Evolutionary conservation across 2,888 invertebrate genomes (phyloP).

Genomic region (Ctena decussata): DNA sequence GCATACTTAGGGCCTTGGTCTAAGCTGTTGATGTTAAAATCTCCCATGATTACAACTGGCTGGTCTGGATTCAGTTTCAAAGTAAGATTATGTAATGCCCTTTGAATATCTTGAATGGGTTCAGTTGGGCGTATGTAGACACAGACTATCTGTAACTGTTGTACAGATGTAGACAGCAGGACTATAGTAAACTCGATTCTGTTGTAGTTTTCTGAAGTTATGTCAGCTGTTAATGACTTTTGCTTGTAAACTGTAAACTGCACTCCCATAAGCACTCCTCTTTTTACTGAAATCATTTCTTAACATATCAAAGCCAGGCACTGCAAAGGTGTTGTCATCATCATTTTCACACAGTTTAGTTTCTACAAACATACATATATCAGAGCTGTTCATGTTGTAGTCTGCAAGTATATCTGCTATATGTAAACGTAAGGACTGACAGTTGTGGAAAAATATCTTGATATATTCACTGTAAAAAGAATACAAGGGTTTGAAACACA

Average conservation of each 20-base stretch:
- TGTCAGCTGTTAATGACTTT: not conserved
- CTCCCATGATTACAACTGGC: not conserved
- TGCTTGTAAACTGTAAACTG: not conserved
- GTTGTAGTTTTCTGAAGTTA: not conserved
- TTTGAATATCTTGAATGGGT: not conserved
- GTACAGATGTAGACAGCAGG: not conserved
- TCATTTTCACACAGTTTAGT: too few species aligned
- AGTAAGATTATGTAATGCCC: not conserved
- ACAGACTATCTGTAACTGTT: not conserved
- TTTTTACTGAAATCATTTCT: too few species aligned
- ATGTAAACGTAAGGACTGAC: conserved; percentile 21
- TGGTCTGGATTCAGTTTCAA: not conserved
- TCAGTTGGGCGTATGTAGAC: not conserved
- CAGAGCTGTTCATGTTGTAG: not conserved
- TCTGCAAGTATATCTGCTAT: too few species aligned
- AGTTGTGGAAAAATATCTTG: conserved; percentile 19
- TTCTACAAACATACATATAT: conserved; percentile 23
- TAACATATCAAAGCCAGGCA: too few species aligned
- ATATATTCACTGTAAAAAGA: not conserved
- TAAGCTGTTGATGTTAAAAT: not conserved
- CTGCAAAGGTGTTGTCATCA: too few species aligned
- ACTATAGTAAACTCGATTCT: not conserved
- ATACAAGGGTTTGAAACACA: too few species aligned
- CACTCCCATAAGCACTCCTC: not conserved
- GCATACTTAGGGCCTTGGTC: not conserved